A percentile compares a stretch with the other conserved stretches of the same genome.
These are phyloP conservation scores for Cerastoderma edule DNA, from an alignment of 2,888 invertebrate species.

Conservation along the genomic window DNA sequence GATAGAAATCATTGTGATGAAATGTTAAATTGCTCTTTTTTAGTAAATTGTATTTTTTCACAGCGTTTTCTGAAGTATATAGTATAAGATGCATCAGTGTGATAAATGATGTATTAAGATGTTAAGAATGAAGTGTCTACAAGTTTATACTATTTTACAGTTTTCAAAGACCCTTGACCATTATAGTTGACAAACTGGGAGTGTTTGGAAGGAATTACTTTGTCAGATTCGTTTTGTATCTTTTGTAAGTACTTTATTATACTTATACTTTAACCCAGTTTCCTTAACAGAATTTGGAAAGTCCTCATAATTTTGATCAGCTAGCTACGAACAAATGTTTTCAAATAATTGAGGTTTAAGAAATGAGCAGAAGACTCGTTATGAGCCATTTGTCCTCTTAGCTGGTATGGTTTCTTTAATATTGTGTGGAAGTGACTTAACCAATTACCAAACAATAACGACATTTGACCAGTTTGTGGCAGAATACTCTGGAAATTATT, in stretches of 20 bases:
- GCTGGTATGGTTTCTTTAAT: no score
- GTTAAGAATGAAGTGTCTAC: no score
- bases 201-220: slow-evolving; percentile 75
- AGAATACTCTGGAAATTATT: no score
- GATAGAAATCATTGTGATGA: not conserved
- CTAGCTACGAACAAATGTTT: not conserved
- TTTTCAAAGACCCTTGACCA: slow-evolving; percentile 71
- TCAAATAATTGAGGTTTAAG: not conserved
- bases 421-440: no score
- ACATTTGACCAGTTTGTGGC: no score
- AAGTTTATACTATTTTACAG: no score
- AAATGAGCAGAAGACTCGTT: not conserved
- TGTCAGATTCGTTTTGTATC: slow-evolving; percentile 74
- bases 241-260: slow-evolving; percentile 74
- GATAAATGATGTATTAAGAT: no score
- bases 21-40: not conserved
- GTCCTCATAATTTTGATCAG: not conserved
- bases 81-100: no score
- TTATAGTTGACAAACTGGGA: slow-evolving; percentile 66
- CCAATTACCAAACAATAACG: no score
- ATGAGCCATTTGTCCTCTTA: not conserved
- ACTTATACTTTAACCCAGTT: not conserved
- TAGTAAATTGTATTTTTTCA: no score
- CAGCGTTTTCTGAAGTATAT: no score
- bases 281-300: no score